Evolutionary conservation across 53 echinoderm and acorn worm species (phyloP).

Genomic region (Pentamera pediparva): DNA sequence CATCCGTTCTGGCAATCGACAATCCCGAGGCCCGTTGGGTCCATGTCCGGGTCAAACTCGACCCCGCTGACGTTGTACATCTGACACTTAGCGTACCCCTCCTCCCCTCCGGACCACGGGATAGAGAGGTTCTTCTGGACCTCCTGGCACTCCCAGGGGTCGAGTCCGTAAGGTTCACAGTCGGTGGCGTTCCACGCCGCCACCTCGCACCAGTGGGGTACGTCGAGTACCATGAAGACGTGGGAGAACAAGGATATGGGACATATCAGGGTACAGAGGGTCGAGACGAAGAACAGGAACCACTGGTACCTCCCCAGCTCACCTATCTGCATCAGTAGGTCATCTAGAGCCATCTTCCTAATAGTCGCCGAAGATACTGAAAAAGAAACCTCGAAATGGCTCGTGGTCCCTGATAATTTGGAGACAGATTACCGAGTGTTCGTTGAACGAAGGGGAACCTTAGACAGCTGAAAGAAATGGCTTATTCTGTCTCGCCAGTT

Average conservation of each 20-base stretch:
- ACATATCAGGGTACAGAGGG: neutral
- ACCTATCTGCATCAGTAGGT: neutral
- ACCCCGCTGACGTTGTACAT: neutral
- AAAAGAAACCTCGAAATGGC: too few relatives aligned
- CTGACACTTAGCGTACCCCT: neutral
- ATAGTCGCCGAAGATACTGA: too few relatives aligned
- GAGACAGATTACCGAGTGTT: too few relatives aligned
- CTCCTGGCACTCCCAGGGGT: neutral
- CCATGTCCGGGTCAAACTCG: neutral
- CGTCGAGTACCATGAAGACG: neutral
- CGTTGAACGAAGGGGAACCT: too few relatives aligned
- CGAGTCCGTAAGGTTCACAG: neutral
- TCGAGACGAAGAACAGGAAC: neutral
- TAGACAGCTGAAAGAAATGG: too few relatives aligned
- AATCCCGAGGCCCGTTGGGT: neutral
- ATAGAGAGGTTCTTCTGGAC: neutral
- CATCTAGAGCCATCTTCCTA: slow-evolving; percentile 1
- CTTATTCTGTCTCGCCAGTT: too few relatives aligned
- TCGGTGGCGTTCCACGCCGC: neutral
- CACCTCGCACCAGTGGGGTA: neutral
- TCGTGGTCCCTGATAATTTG: too few relatives aligned
- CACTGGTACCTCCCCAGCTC: neutral
- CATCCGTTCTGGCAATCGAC: neutral
- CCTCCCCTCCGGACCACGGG: neutral
- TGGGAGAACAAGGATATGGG: neutral